Conservation (phyloP, 2,797 vertebrate genomes). For the Pantherophis vulpinus region DNA sequence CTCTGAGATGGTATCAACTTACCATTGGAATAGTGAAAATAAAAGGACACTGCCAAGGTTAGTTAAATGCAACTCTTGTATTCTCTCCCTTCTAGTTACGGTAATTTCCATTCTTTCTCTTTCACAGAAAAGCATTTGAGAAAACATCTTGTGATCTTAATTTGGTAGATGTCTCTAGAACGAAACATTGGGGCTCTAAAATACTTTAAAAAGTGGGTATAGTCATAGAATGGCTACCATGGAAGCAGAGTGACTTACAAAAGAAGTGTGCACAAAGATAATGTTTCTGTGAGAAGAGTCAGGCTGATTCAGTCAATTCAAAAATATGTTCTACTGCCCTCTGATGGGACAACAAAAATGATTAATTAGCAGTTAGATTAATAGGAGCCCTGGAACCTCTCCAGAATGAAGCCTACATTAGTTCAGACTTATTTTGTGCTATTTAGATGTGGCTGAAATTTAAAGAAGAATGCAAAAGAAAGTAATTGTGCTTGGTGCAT, state of each 20-base stretch:
- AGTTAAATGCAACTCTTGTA: not conserved
- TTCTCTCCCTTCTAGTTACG: not conserved
- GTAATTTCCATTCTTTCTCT: not conserved
- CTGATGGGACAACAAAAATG: not conserved
- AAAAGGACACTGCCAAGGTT: conserved; percentile 29
- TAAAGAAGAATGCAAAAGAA: not conserved
- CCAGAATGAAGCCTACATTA: not conserved
- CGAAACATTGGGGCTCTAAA: not conserved
- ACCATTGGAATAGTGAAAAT: not conserved
- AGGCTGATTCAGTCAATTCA: not conserved
- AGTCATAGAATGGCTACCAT: not conserved
- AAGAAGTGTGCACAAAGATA: not conserved
- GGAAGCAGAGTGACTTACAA: not conserved
- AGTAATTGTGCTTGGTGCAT: not conserved
- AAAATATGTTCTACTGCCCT: not conserved
- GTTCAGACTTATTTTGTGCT: not conserved
- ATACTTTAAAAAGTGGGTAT: not conserved
- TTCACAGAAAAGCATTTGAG: not conserved
- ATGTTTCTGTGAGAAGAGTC: not conserved
- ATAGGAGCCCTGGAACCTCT: not conserved
- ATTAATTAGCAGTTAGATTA: not conserved
- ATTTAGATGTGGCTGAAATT: not conserved
- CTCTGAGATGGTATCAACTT: not conserved
- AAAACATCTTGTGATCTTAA: not conserved
- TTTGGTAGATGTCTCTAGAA: not conserved